Evolutionary conservation across 2,888 invertebrate genomes (phyloP).

Genomic region (Endotricha flammealis): DNA sequence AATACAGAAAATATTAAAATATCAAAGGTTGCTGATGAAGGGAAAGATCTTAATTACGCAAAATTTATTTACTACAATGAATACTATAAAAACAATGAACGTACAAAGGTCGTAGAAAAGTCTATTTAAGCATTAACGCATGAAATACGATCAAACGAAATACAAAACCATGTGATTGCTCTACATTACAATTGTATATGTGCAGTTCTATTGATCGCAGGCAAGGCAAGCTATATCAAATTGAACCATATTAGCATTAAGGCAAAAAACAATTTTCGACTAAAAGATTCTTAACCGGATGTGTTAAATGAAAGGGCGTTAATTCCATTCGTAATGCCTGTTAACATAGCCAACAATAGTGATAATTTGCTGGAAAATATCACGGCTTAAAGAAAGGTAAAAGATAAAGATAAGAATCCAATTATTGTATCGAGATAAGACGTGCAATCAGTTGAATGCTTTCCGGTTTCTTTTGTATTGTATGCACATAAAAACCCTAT

Average conservation of each 20-base stretch:
- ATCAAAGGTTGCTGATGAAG: no score
- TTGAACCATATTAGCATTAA: no score
- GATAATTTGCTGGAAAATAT: constrained; percentile 37
- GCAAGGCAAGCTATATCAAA: not conserved
- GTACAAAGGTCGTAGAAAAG: constrained; percentile 5
- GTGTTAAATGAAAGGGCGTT: constrained; percentile 16
- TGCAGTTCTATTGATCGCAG: not conserved
- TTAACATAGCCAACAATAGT: constrained; percentile 12
- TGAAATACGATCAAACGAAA: constrained; percentile 40
- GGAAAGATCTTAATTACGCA: no score
- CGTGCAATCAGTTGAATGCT: constrained; percentile 5
- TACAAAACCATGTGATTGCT: constrained; percentile 38
- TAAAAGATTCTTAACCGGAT: constrained; percentile 14
- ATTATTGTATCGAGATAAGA: constrained; percentile 11
- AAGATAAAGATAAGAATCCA: constrained; percentile 13
- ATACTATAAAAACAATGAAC: no score
- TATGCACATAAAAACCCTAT: constrained; percentile 9
- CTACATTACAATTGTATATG: constrained; percentile 26
- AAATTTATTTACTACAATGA: no score
- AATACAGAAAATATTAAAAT: no score
- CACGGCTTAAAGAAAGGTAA: constrained; percentile 25
- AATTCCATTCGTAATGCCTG: constrained; percentile 12
- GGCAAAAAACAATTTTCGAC: no score
- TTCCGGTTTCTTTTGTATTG: constrained; percentile 15
- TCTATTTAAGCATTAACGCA: constrained; percentile 22